These are phyloP conservation scores for Rhynchomys soricoides DNA, from an alignment of 2,113 vertebrate genomes.

Conservation along the genomic window DNA sequence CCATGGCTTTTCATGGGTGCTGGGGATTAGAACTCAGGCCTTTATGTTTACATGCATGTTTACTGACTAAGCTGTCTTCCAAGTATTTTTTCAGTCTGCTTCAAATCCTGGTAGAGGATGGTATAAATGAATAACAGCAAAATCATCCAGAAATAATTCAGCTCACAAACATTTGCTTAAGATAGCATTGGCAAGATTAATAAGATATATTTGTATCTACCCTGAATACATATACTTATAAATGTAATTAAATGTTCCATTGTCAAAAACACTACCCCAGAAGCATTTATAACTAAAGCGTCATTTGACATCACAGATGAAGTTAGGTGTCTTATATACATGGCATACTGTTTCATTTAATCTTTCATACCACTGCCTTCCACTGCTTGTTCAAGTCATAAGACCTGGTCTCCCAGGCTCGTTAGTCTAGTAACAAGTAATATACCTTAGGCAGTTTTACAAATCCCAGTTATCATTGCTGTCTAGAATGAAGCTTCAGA, in stretches of 20 bases:
- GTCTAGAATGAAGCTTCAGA: constrained; percentile 49
- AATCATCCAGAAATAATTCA: constrained; percentile 38
- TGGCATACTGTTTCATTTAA: constrained; percentile 1
- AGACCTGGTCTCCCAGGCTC: not conserved
- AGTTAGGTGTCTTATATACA: not conserved
- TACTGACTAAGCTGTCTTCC: not conserved
- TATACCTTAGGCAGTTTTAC: constrained; percentile 4
- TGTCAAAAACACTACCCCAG: constrained; percentile 34
- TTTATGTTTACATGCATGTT: not conserved
- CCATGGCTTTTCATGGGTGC: not conserved
- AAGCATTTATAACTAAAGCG: constrained; percentile 41
- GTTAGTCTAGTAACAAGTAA: not conserved
- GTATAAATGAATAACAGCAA: constrained; percentile 35
- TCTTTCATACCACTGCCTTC: constrained; percentile 21
- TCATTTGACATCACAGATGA: not conserved
- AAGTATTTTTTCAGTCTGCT: constrained; percentile 48
- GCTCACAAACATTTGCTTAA: constrained; percentile 12
- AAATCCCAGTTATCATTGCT: constrained; percentile 37
- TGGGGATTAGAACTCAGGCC: not conserved
- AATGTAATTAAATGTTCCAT: not conserved
- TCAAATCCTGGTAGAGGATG: constrained; percentile 45
- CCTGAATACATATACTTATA: not conserved
- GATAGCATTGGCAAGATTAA: not conserved
- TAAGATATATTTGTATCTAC: not conserved
- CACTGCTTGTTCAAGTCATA: not conserved